phyloP scores from a whole-genome alignment of 1,140 invertebrate genomes.

The Bombus difficillimus region DNA sequence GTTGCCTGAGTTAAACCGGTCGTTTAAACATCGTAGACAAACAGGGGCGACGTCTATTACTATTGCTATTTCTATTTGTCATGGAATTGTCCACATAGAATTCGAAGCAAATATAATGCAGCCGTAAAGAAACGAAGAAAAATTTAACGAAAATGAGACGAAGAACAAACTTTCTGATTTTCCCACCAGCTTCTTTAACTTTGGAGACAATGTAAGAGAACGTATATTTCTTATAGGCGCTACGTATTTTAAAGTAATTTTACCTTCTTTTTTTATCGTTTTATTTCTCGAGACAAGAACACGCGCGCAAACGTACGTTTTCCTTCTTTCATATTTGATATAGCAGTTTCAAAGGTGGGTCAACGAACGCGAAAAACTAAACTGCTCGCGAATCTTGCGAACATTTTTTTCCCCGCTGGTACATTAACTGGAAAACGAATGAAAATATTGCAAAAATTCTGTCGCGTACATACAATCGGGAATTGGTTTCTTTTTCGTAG shows the following conservation, averaged over 20 bases:
- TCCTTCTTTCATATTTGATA: neutral
- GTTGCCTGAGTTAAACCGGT: neutral
- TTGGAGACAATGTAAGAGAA: neutral
- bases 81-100: neutral
- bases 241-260: neutral
- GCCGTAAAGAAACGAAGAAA: neutral
- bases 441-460: neutral
- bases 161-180: neutral
- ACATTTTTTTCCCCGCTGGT: neutral
- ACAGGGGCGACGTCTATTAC: neutral
- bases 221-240: too few species aligned
- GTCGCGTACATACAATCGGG: neutral
- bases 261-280: neutral
- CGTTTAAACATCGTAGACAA: slow-evolving; percentile 11
- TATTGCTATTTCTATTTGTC: slow-evolving; percentile 9
- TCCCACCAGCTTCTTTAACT: neutral
- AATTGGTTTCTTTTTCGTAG: too few species aligned
- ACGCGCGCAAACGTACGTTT: neutral
- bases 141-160: neutral
- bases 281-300: neutral
- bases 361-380: neutral
- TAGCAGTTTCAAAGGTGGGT: neutral
- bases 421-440: neutral
- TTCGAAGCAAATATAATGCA: neutral
- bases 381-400: neutral